Conservation (phyloP, 2,797 vertebrate species). For the Poecilia picta region DNA sequence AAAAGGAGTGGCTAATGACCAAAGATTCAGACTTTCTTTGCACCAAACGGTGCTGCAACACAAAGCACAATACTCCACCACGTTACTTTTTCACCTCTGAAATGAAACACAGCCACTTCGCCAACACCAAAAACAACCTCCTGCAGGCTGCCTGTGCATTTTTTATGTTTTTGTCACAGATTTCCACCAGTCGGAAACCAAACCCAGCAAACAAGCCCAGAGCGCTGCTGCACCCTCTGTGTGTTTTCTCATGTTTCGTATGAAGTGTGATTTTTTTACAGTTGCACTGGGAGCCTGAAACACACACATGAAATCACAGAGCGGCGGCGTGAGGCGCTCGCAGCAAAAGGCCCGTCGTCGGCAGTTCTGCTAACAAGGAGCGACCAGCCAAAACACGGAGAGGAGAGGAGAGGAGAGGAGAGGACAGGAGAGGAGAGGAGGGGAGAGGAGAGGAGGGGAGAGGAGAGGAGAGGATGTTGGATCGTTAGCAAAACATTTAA, state of each 20-base stretch:
- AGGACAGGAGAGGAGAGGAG: too few species aligned
- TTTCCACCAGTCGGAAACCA: background rate
- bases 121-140: slow-evolving; percentile 5
- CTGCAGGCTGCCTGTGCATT: background rate
- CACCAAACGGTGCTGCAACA: background rate
- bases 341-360: slow-evolving; percentile 30
- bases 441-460: too few species aligned
- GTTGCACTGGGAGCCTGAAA: background rate
- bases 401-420: background rate
- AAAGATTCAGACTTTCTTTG: background rate
- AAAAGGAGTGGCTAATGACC: background rate
- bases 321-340: slow-evolving; percentile 12
- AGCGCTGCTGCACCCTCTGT: slow-evolving; percentile 3
- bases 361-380: slow-evolving; percentile 2
- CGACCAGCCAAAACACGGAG: slow-evolving; percentile 25
- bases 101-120: background rate
- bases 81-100: background rate
- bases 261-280: slow-evolving; percentile 27
- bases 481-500: too few species aligned
- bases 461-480: too few species aligned
- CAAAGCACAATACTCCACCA: background rate
- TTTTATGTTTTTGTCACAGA: slow-evolving; percentile 5
- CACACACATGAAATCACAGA: background rate
- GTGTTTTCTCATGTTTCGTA: slow-evolving; percentile 21
- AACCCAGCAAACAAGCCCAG: background rate